Percentiles rank a stretch among this genome's conserved stretches.
Evolutionary conservation across 2,113 vertebrate genomes (phyloP).

Genomic region (Phyllopteryx taeniolatus): DNA sequence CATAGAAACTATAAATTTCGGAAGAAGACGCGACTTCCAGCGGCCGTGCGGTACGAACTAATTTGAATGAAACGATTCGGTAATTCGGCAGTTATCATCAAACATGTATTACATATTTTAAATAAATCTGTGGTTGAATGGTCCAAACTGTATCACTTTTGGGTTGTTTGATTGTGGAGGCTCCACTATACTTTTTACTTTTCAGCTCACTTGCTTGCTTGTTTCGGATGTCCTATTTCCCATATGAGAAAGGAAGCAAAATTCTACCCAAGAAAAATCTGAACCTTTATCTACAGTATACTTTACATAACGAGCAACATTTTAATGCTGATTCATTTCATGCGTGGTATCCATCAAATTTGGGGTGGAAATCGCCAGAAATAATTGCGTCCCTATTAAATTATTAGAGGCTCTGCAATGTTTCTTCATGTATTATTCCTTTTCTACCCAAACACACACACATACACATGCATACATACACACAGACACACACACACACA

Average conservation of each 20-base stretch:
- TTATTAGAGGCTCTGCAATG: constrained; percentile 28
- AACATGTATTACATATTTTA: no score
- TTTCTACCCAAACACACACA: constrained; percentile 22
- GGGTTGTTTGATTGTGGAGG: not conserved
- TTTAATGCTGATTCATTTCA: constrained; percentile 31
- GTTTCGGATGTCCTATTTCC: constrained; percentile 9
- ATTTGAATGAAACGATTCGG: not conserved
- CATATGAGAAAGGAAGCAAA: no score
- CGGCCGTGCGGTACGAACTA: not conserved
- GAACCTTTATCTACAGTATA: no score
- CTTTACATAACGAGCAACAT: constrained; percentile 16
- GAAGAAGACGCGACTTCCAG: not conserved
- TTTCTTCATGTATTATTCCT: constrained; percentile 37
- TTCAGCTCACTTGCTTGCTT: not conserved
- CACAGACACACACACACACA: no score
- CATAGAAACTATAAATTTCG: no score
- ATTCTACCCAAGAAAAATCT: not conserved
- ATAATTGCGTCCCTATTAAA: constrained; percentile 27
- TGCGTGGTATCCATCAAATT: constrained; percentile 19
- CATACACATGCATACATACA: not conserved
- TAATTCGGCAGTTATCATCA: no score
- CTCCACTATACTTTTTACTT: not conserved
- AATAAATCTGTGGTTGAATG: not conserved
- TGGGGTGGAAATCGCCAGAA: constrained; percentile 21
- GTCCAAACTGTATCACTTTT: no score